phyloP scores from a whole-genome alignment of 2,113 vertebrate genomes.

The Protobothrops mucrosquamatus region DNA sequence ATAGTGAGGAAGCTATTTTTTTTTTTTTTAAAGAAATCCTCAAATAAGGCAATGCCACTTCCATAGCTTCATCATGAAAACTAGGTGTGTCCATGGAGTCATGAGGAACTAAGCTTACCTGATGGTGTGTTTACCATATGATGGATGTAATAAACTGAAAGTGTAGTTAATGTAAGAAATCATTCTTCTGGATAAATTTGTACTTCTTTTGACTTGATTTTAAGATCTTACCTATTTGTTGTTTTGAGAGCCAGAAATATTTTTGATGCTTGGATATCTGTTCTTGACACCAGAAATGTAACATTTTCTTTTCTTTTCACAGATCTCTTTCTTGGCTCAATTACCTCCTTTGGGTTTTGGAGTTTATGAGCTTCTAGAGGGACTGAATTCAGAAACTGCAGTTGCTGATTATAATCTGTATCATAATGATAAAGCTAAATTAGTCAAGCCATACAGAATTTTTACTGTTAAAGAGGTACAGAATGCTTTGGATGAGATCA shows the following conservation, averaged over 20 bases:
- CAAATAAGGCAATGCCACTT: background rate
- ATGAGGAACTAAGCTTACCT: background rate
- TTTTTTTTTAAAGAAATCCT: background rate
- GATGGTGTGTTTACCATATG: background rate
- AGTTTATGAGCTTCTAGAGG: conserved; percentile 78
- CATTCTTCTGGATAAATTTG: background rate
- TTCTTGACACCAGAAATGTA: background rate
- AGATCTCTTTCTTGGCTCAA: conserved; percentile 84
- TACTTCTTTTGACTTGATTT: background rate
- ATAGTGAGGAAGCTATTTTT: background rate
- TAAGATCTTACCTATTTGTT: background rate
- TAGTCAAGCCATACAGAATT: conserved; percentile 49
- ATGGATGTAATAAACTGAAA: background rate
- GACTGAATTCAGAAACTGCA: conserved; percentile 62
- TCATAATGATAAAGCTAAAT: conserved; percentile 42
- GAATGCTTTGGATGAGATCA: conserved; percentile 62
- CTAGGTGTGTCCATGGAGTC: background rate
- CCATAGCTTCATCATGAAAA: background rate
- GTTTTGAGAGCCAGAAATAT: background rate
- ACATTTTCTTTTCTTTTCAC: conserved; percentile 33
- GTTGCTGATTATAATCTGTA: conserved; percentile 74
- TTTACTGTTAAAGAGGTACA: conserved; percentile 75
- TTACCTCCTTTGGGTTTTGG: conserved; percentile 79
- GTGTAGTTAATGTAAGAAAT: background rate
- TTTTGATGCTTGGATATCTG: background rate